Percentiles rank a stretch among this genome's conserved stretches.
Evolutionary conservation across 2,888 invertebrate species (phyloP).

Genomic region (Lepidocyrtinus sp.): DNA sequence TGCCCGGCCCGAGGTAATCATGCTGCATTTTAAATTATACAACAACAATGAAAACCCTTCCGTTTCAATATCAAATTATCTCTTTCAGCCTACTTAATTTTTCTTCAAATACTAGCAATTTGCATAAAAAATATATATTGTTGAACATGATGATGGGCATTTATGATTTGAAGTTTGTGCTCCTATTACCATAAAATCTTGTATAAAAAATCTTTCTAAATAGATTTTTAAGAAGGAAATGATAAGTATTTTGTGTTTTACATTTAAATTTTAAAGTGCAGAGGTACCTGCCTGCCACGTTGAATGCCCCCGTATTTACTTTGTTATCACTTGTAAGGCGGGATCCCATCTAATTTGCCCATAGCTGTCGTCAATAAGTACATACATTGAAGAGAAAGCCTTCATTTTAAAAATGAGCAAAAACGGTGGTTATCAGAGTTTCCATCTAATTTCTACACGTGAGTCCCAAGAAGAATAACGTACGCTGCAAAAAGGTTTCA

Average conservation of each 20-base stretch:
- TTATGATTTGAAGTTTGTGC: neutral
- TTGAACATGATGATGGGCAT: neutral
- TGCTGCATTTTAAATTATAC: neutral
- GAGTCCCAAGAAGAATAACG: neutral
- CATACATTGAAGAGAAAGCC: neutral
- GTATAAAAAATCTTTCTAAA: neutral
- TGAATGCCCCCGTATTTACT: slow-evolving; percentile 57
- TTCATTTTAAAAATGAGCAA: neutral
- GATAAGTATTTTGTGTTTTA: neutral
- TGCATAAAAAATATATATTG: neutral
- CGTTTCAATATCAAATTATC: neutral
- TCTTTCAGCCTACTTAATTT: neutral
- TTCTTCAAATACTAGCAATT: neutral
- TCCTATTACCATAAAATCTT: neutral
- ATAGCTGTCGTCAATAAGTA: slow-evolving; percentile 47
- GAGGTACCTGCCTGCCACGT: slow-evolving; percentile 25
- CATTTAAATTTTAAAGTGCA: slow-evolving; percentile 37
- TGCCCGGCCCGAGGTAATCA: slow-evolving; percentile 7
- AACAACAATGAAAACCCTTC: neutral
- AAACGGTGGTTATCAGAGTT: neutral
- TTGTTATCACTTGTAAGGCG: slow-evolving; percentile 59
- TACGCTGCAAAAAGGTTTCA: neutral
- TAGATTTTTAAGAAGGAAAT: slow-evolving; percentile 10
- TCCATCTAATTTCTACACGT: neutral
- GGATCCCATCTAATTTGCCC: slow-evolving; percentile 57